Base-by-base conservation (phyloP, 2,797 vertebrate genomes). In the Bucorvus abyssinicus region DNA sequence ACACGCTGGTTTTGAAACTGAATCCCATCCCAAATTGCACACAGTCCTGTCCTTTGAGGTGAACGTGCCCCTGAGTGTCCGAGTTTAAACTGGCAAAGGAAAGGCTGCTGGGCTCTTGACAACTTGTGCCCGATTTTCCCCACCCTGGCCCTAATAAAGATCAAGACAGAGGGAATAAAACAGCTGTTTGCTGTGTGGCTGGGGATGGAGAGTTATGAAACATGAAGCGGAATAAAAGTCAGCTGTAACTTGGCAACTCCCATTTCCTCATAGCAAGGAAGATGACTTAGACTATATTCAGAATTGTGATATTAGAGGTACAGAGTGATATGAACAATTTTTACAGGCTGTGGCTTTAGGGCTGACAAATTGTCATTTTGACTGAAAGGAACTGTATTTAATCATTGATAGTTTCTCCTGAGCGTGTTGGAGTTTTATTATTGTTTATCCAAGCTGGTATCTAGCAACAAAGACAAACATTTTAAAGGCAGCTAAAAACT, bases 161-260 rank as follows among this genome's bases (percentile, higher is more conserved):
- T 32, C 61, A 73, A 90, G 91, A 89, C 83, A 47, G 45, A 79
- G 74, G 63, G 81, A 92, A 75, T 91, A 83, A 94, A 95, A 52
- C 89, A 96, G 87, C 94, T 96, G 96, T 92, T 94, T 94, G 68
- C 77, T 71, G 14, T 69, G 82, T 6, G 2, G 42, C 74, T 2
- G 9, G 59, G 71, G 68, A 64, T 50, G 73, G 70, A 84, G 76
- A 78, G 85, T 91, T 95, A 45, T 78, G 96, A 94, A 97, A 96
- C 64, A 75, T 83, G 85, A 94, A 89, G 83, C 38, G 12, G 83
- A 92, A 76, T 85, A 69, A 56, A 95, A 93, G 90, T 93, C 89
- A 95, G 85, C 74, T 80, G 86, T 85, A 84, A 59, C 79, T 87
- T 94, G 86, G 82, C 78, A 63, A 34, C 84, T 96, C 84, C 40